Evolutionary conservation across 64 coral and sea anemone species (phyloP), one percentile per base, ranked within the genome.

Genomic region (Trachythela sp.): DNA sequence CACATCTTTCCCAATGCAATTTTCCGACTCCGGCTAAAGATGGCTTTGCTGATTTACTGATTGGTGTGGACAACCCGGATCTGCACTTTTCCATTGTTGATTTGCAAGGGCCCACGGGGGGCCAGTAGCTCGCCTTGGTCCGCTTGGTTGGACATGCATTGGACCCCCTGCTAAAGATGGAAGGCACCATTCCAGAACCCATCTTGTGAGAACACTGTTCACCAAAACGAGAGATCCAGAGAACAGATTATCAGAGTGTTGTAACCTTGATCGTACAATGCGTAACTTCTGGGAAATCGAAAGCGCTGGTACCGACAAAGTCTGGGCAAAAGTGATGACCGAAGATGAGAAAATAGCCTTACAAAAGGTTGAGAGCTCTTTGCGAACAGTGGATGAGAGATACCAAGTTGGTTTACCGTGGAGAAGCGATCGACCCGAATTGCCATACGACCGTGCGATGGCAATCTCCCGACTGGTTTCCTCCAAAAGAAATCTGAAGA

Each of bases 221-320:
- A 34, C 32, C 17, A 6, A 9, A 9, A 40, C n/a, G 10, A 26
- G 9, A 17, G 8, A 35, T 37, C 2, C 9, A 2, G 17, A 20
- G 15, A 18, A 30, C 13, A 80, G 68, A 30, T n/a, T n/a, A n/a
- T n/a, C n/a, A n/a, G 68, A 80, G 33, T 80, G 75, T 40, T 80
- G 75, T 35, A 22, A 80, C 10, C 33, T 80, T 10, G 75, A 80
- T 80, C 75, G 34, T 9, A 80, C 75, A 0, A 11, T 80, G 1
- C 31, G 37, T n/a, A 80, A 29, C 70, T 91, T 91, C 64, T 87
- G 90, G 90, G 84, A 91, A 48, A 83, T 91, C 2, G 84, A 91
- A 29, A 80, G 43, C 9, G 41, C 10, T n/a, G 67, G 84, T 13
- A 37, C 68, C 20, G 39, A 80, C 14, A 13, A 37, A 20, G 8